phyloP scores from a whole-genome alignment of 2,797 vertebrate genomes.

The Anguilla marmorata region DNA sequence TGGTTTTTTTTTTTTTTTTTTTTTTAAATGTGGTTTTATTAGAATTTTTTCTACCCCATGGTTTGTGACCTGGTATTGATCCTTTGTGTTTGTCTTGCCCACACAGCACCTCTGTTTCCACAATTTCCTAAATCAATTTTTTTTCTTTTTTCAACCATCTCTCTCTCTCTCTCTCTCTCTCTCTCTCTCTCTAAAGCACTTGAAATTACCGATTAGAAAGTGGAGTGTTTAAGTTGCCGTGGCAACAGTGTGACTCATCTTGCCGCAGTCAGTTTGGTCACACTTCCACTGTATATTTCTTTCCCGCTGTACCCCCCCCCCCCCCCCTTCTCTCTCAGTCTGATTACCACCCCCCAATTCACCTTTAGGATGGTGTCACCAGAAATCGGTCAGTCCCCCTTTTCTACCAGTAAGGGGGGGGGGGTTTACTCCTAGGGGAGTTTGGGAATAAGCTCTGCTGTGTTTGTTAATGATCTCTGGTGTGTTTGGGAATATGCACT shows the following conservation, averaged over 20 bases:
- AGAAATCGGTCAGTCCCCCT: background rate
- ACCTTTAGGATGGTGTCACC: background rate
- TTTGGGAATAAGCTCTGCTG: too few species aligned
- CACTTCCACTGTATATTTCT: slow-evolving; percentile 16
- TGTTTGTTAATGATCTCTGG: too few species aligned
- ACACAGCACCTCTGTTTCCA: slow-evolving; percentile 28
- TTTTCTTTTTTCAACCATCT: background rate
- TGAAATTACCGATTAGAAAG: slow-evolving; percentile 66
- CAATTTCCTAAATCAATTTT: slow-evolving; percentile 48
- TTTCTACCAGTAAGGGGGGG: background rate
- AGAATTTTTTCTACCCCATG: background rate
- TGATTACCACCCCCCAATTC: background rate
- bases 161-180: background rate
- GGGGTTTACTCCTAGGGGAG: too few species aligned
- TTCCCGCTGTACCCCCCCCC: background rate
- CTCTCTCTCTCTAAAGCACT: slow-evolving; percentile 40
- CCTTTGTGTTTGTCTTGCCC: background rate
- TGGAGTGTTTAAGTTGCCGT: slow-evolving; percentile 71
- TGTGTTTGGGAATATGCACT: too few species aligned
- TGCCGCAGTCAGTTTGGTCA: slow-evolving; percentile 70
- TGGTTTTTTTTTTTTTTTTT: background rate
- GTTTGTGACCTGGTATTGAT: slow-evolving; percentile 1
- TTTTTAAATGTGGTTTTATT: background rate
- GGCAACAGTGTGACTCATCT: slow-evolving; percentile 79
- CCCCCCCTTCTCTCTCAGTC: background rate